Evolutionary conservation across 2,888 invertebrate species (phyloP).

Genomic region (Lepidocyrtoides sp.): DNA sequence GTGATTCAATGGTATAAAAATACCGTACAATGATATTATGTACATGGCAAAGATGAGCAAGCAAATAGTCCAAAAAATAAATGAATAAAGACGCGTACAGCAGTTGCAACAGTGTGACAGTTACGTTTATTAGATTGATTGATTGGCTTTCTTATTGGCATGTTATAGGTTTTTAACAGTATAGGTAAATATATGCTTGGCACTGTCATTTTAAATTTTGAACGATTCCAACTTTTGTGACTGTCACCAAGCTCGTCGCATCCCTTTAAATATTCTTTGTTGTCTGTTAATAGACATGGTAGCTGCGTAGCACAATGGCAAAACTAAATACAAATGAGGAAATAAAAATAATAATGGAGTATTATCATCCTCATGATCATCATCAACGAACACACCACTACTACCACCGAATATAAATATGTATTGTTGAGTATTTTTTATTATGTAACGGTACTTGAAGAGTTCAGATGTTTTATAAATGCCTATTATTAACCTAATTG

Average conservation of each 20-base stretch:
- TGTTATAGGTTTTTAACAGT: conserved; percentile 24
- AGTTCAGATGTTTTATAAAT: conserved; percentile 10
- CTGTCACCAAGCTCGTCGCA: conserved; percentile 22
- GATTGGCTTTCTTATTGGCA: background rate
- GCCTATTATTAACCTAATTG: conserved; percentile 44
- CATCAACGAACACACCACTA: background rate
- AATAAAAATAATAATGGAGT: background rate
- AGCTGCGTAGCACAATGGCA: background rate
- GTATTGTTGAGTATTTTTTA: background rate
- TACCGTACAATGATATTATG: background rate
- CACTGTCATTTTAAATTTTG: background rate
- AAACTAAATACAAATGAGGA: background rate
- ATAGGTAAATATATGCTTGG: background rate
- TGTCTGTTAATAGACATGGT: background rate
- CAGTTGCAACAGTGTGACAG: conserved; percentile 1
- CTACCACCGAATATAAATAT: background rate
- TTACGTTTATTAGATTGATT: background rate
- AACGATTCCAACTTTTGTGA: background rate
- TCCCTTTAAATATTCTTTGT: background rate
- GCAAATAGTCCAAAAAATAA: background rate
- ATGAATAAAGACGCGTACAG: background rate
- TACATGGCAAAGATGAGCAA: background rate
- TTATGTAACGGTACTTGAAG: background rate
- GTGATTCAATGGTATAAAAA: too few relatives aligned
- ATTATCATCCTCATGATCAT: background rate